phyloP scores from a whole-genome alignment of 2,797 vertebrate species.

The Manis javanica region DNA sequence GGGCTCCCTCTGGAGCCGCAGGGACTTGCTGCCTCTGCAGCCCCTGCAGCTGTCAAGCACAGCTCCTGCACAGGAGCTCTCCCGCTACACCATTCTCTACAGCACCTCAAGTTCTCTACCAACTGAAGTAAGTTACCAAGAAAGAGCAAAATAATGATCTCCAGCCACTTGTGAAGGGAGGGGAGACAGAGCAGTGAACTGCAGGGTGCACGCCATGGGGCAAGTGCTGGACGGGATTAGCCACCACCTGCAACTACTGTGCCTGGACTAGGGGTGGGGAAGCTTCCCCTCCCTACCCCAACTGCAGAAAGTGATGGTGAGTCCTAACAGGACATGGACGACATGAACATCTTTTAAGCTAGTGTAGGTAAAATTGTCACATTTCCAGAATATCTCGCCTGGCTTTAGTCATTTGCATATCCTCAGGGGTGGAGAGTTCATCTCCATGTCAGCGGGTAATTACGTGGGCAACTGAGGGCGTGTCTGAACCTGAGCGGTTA shows the following conservation, averaged over 20 bases:
- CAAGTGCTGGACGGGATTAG: background rate
- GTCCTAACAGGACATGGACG: background rate
- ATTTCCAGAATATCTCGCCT: too few relatives aligned
- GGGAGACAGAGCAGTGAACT: background rate
- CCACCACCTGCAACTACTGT: background rate
- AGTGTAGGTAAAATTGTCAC: too few relatives aligned
- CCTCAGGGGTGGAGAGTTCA: too few relatives aligned
- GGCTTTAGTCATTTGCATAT: too few relatives aligned
- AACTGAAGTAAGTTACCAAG: too few relatives aligned
- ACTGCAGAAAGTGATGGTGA: background rate
- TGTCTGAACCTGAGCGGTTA: too few relatives aligned
- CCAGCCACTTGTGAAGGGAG: too few relatives aligned
- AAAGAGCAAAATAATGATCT: too few relatives aligned
- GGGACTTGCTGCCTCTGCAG: background rate
- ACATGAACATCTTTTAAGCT: background rate
- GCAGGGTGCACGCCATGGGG: rapidly evolving
- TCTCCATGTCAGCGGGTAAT: too few relatives aligned
- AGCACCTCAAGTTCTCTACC: too few relatives aligned
- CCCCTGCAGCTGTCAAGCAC: background rate
- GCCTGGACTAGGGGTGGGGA: rapidly evolving
- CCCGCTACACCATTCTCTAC: background rate
- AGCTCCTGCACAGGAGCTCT: background rate
- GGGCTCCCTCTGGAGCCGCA: background rate
- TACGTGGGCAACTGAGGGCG: too few relatives aligned
- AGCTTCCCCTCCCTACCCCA: background rate